Evolutionary conservation across 2,888 invertebrate genomes (phyloP).

Genomic region (Papilio gigon): DNA sequence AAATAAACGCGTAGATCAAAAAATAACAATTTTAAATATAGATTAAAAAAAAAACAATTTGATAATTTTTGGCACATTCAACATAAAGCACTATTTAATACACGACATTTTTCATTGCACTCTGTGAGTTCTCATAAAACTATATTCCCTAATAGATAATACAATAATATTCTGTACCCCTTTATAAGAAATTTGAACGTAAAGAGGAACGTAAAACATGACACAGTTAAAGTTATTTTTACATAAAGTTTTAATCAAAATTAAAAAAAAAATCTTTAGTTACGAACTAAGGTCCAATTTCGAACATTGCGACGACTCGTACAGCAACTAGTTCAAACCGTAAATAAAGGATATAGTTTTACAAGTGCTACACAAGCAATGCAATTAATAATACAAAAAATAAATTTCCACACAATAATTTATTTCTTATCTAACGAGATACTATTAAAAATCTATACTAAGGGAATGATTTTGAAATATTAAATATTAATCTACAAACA

Average conservation of each 20-base stretch:
- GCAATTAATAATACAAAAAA: background rate
- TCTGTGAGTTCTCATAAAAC: background rate
- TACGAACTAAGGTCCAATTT: too few species aligned
- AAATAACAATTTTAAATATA: too few species aligned
- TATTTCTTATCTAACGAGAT: background rate
- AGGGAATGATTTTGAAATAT: slow-evolving; percentile 12
- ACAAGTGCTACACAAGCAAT: background rate
- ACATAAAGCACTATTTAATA: slow-evolving; percentile 23
- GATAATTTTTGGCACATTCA: slow-evolving; percentile 28
- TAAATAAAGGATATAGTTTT: background rate
- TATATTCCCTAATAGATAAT: too few species aligned
- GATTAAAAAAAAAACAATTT: slow-evolving; percentile 18
- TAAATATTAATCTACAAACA: background rate
- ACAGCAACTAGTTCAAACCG: background rate
- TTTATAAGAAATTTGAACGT: too few species aligned
- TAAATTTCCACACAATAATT: background rate
- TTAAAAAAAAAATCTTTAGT: too few species aligned
- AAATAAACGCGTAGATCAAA: too few species aligned
- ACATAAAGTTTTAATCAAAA: too few species aligned
- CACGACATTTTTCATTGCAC: background rate
- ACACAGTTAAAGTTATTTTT: too few species aligned
- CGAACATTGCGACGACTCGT: too few species aligned
- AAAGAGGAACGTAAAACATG: too few species aligned
- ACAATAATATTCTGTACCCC: too few species aligned
- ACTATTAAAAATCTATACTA: slow-evolving; percentile 11